phyloP scores from a whole-genome alignment of 1,140 invertebrate genomes.

The Drosophila nigrodunni region DNA sequence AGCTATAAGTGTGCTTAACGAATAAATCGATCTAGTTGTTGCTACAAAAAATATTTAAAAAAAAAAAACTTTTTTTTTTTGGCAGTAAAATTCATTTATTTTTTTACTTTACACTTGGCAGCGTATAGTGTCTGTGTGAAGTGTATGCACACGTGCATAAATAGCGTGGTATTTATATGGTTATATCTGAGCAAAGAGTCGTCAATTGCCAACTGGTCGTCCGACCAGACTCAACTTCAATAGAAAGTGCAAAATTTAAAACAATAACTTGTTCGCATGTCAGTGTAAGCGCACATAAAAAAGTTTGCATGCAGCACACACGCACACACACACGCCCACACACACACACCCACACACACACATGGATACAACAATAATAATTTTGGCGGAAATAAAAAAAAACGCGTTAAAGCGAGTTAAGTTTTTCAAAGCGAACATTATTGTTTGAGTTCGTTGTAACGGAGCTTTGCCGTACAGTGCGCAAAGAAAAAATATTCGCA shows the following conservation, averaged over 20 bases:
- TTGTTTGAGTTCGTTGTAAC: slow-evolving; percentile 76
- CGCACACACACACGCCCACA: slow-evolving; percentile 9
- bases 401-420: slow-evolving; percentile 28
- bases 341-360: slow-evolving; percentile 1
- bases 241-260: slow-evolving; percentile 80
- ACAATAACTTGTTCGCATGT: slow-evolving; percentile 81
- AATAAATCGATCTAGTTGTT: too few species aligned
- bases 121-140: background rate
- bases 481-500: slow-evolving; percentile 13
- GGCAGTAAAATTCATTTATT: too few species aligned
- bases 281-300: slow-evolving; percentile 74
- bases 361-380: slow-evolving; percentile 2
- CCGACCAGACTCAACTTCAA: slow-evolving; percentile 53
- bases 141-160: background rate
- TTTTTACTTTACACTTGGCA: too few species aligned
- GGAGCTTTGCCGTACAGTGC: slow-evolving; percentile 40
- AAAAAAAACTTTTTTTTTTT: slow-evolving; percentile 14
- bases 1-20: too few species aligned
- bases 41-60: too few species aligned
- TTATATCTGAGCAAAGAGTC: slow-evolving; percentile 7
- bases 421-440: slow-evolving; percentile 70
- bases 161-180: background rate
- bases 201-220: slow-evolving; percentile 23
- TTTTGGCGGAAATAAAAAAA: slow-evolving; percentile 10
- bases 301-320: slow-evolving; percentile 68